Conservation (phyloP, 2,888 invertebrate species). For the Sipunculus nudus region DNA sequence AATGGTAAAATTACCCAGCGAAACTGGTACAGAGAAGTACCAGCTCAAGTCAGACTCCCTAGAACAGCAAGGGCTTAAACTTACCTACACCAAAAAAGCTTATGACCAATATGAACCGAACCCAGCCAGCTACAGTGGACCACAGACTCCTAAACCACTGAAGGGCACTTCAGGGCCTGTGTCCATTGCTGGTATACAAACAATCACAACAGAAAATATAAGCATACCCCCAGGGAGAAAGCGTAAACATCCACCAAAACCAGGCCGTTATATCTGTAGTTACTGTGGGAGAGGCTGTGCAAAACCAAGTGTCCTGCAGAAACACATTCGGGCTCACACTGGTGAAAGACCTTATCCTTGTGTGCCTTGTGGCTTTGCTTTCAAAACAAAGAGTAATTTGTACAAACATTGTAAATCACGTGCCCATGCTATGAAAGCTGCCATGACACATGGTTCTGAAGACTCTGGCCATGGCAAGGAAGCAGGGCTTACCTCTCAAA, state of each 20-base stretch:
- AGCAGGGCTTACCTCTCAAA: slow-evolving; percentile 65
- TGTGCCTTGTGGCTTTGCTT: slow-evolving; percentile 87
- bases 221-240: slow-evolving; percentile 36
- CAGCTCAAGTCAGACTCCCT: slow-evolving; percentile 39
- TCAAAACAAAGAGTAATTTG: slow-evolving; percentile 92
- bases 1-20: not conserved
- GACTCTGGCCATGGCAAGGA: slow-evolving; percentile 71
- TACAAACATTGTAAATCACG: slow-evolving; percentile 83
- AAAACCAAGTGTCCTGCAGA: slow-evolving; percentile 91
- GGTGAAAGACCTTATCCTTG: slow-evolving; percentile 93
- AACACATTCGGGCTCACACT: slow-evolving; percentile 93
- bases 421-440: slow-evolving; percentile 51
- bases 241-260: slow-evolving; percentile 48
- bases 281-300: slow-evolving; percentile 90
- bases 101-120: slow-evolving; percentile 26
- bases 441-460: slow-evolving; percentile 10
- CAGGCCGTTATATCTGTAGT: slow-evolving; percentile 83
- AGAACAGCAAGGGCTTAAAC: slow-evolving; percentile 39
- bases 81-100: slow-evolving; percentile 39
- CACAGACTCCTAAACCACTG: slow-evolving; percentile 1
- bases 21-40: slow-evolving; percentile 29
- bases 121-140: slow-evolving; percentile 19
- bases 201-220: no score
- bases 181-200: no score
- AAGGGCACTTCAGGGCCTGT: no score